Base-by-base conservation (phyloP, 2,888 invertebrate genomes). In the Pristionchus mayeri region DNA sequence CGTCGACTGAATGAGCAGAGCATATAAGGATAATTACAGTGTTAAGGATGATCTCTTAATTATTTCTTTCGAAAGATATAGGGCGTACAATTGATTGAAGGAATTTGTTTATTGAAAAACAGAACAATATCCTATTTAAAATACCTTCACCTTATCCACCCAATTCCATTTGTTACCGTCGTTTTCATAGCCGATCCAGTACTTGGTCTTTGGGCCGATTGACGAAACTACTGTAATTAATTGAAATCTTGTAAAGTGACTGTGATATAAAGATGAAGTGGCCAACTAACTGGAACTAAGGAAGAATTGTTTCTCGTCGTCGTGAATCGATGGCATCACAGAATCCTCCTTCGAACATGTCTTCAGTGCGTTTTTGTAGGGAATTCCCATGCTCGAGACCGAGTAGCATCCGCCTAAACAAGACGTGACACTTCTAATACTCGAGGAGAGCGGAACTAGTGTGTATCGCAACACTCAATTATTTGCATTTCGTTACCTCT, bases 241-340 rank as follows among this genome's bases (percentile, higher is more conserved):
- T 44, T 44, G 13, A 6, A n/a, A n/a, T 44, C 6, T 44, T 44
- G 7, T 9, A 9, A 9, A 44, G 13, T 44, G 44, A 44, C 6
- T 44, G 13, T 13, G 13, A 37, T n/a, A n/a, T n/a, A n/a, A n/a
- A n/a, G n/a, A n/a, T n/a, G n/a, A n/a, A n/a, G n/a, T n/a, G n/a
- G n/a, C 60, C 13, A 34, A 63, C 63, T 57, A 1, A 63, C 63
- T 63, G 16, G 24, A 16, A 57, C 34, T 63, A 3, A 63, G 30
- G 44, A 75, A 75, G 44, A 40, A 75, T n/a, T 75, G 40, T n/a
- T 75, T 75, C 9, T 75, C 37, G 21, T 37, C 75, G 18, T 75
- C 75, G 44, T 75, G 75, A 44, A 75, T 75, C 11, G 75, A 44
- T 7, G 30, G 16, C 4, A 75, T 27, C 7, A 6, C 7, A 18